A percentile compares a stretch with the other conserved stretches of the same genome.
These are phyloP conservation scores for Choreutis nemorana DNA, from an alignment of 2,888 invertebrate species.

Conservation along the genomic window DNA sequence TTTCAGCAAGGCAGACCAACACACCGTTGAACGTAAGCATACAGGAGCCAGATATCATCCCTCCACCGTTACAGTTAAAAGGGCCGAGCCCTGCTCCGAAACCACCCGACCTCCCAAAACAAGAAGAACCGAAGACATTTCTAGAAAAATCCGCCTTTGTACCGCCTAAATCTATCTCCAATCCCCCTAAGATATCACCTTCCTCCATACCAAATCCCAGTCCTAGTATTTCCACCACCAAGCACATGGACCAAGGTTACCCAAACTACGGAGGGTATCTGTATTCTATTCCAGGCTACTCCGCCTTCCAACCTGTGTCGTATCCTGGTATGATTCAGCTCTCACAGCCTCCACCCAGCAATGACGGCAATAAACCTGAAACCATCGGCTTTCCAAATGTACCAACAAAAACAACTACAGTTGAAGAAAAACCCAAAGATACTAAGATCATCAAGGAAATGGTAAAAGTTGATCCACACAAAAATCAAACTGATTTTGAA, in stretches of 20 bases:
- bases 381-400: constrained; percentile 13
- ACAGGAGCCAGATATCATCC: constrained; percentile 1
- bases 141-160: constrained; percentile 34
- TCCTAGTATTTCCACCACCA: constrained; percentile 43
- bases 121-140: constrained; percentile 26
- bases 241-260: constrained; percentile 36
- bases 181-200: constrained; percentile 53
- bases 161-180: constrained; percentile 35
- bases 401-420: constrained; percentile 12
- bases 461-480: constrained; percentile 11
- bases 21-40: constrained; percentile 5
- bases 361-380: constrained; percentile 16
- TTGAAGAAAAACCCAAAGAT: neutral
- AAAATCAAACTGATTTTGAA: constrained; percentile 41
- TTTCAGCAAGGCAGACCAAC: constrained; percentile 17
- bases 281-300: constrained; percentile 53
- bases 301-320: constrained; percentile 53
- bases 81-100: constrained; percentile 22
- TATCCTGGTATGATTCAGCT: constrained; percentile 26
- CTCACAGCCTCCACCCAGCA: constrained; percentile 17
- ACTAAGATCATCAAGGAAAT: neutral
- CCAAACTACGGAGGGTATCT: constrained; percentile 44
- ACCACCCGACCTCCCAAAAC: no score
- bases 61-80: constrained; percentile 12
- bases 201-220: constrained; percentile 58